A percentile compares a stretch with the other conserved stretches of the same genome.
Evolutionary conservation across 2,797 vertebrate species (phyloP).

Genomic region (Enteromius thamalakanensis): DNA sequence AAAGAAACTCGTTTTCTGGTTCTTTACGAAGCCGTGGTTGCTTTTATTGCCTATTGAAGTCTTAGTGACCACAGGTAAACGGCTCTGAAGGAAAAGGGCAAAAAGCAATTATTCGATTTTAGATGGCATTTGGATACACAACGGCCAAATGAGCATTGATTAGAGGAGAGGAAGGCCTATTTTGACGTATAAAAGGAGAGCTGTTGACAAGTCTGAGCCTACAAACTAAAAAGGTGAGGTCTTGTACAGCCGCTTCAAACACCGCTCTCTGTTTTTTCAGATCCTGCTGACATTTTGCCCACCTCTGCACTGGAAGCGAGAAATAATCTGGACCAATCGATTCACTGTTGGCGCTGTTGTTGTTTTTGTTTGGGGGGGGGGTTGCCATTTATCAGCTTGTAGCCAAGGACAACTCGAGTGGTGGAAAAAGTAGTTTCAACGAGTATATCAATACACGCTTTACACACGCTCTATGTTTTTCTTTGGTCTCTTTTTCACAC

Average conservation of each 20-base stretch:
- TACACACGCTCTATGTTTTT: background rate
- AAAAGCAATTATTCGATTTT: constrained; percentile 43
- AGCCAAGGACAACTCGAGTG: background rate
- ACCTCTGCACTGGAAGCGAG: constrained; percentile 21
- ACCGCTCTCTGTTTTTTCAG: constrained; percentile 12
- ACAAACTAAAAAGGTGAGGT: constrained; percentile 32
- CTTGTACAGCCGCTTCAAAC: background rate
- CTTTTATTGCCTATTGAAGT: constrained; percentile 37
- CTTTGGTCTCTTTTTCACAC: constrained; percentile 1
- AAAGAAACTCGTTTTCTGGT: background rate
- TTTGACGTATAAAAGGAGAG: constrained; percentile 14
- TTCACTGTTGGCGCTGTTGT: constrained; percentile 8
- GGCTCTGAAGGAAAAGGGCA: constrained; percentile 39
- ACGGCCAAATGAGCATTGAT: constrained; percentile 47
- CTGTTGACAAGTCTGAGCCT: constrained; percentile 8
- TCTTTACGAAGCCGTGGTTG: background rate
- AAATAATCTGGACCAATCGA: constrained; percentile 46
- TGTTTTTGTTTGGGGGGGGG: background rate
- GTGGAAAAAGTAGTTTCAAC: constrained; percentile 8
- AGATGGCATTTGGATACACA: constrained; percentile 50
- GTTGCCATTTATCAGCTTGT: constrained; percentile 2
- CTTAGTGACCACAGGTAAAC: constrained; percentile 2
- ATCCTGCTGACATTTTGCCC: constrained; percentile 40
- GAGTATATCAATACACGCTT: constrained; percentile 23
- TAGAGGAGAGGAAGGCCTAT: constrained; percentile 19